Evolutionary conservation across 2,888 invertebrate genomes (phyloP).

Genomic region (Cataglyphis cursor): DNA sequence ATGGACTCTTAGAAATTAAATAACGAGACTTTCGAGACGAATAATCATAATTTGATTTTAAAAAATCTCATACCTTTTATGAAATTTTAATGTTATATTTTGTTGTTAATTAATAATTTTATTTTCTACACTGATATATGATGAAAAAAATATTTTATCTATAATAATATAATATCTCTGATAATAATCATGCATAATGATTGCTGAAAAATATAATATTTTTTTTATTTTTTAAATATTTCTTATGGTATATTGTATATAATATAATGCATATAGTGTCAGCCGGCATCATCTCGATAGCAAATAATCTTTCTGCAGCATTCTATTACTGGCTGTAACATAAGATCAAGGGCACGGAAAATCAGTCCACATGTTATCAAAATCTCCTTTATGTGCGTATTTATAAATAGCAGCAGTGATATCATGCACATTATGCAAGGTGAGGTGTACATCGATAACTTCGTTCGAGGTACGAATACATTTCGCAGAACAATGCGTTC

Average conservation of each 20-base stretch:
- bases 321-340: slow-evolving; percentile 30
- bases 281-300: slow-evolving; percentile 6
- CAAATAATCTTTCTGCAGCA: slow-evolving; percentile 5
- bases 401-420: slow-evolving; percentile 42
- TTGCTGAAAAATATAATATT: neutral
- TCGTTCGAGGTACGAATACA: slow-evolving; percentile 6
- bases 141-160: neutral
- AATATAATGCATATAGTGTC: neutral
- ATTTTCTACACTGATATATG: neutral
- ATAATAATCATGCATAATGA: neutral
- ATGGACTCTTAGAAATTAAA: neutral
- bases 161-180: neutral
- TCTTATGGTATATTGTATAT: neutral
- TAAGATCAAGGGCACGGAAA: slow-evolving; percentile 48
- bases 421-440: slow-evolving; percentile 47
- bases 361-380: slow-evolving; percentile 25
- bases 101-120: neutral
- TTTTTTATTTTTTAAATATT: neutral
- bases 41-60: neutral
- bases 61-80: neutral
- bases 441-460: slow-evolving; percentile 35
- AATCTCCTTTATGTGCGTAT: slow-evolving; percentile 13
- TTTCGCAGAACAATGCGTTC: slow-evolving; percentile 23
- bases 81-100: neutral
- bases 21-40: neutral